Conservation (phyloP, 2,888 invertebrate genomes). For the Vanessa cardui region DNA sequence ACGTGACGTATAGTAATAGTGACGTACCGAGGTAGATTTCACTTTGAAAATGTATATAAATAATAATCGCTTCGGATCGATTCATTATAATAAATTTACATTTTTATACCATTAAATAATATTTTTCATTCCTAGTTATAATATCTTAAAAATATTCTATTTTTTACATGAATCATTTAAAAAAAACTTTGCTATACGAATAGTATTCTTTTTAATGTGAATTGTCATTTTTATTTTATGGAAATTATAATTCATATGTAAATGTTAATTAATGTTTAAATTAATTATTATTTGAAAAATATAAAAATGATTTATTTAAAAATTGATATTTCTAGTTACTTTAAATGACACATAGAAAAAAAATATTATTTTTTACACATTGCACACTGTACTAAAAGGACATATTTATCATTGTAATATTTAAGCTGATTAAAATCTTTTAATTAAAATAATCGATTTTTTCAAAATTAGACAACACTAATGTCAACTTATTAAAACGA, state of each 20-base stretch:
- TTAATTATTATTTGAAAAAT: too few species aligned
- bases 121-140: too few species aligned
- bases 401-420: not conserved
- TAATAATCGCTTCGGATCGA: slow-evolving; percentile 6
- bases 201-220: too few species aligned
- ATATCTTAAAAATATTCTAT: too few species aligned
- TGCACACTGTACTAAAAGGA: too few species aligned
- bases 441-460: not conserved
- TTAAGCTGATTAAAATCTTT: not conserved
- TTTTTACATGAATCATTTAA: too few species aligned
- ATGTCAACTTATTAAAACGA: not conserved
- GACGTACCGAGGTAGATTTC: slow-evolving; percentile 3
- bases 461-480: slow-evolving; percentile 14
- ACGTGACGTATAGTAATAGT: slow-evolving; percentile 60
- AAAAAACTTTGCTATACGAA: too few species aligned
- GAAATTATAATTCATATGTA: too few species aligned
- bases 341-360: too few species aligned
- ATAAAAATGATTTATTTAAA: not conserved
- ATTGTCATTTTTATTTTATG: too few species aligned
- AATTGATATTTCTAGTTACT: not conserved
- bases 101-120: not conserved
- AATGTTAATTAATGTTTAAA: too few species aligned
- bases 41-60: not conserved
- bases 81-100: not conserved
- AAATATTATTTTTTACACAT: too few species aligned